Conservation (phyloP, 2,888 invertebrate species). For the Orthosia gothica region DNA sequence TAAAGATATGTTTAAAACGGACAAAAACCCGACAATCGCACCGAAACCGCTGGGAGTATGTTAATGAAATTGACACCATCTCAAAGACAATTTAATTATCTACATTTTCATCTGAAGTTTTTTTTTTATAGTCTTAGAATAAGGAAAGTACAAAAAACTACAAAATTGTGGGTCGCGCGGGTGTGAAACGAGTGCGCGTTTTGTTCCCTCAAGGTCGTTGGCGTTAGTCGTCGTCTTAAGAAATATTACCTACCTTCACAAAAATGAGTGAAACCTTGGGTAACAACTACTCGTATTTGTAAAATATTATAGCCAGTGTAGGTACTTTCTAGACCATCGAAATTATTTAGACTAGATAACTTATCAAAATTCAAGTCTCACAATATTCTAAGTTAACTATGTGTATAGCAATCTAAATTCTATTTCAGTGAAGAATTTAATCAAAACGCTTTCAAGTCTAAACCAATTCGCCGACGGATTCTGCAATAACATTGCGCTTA, state of each 20-base stretch:
- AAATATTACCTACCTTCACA: neutral
- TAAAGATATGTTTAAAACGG: too few species aligned
- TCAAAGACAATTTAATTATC: too few species aligned
- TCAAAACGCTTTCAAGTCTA: conserved; percentile 23
- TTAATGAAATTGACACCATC: too few species aligned
- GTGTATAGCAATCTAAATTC: conserved; percentile 32
- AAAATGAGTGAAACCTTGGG: neutral
- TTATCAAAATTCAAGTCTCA: conserved; percentile 33
- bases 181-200: too few species aligned
- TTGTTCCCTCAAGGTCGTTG: too few species aligned
- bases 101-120: too few species aligned
- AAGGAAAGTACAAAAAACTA: too few species aligned
- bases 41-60: too few species aligned
- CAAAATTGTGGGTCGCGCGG: too few species aligned
- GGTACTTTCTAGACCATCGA: neutral
- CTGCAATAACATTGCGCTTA: conserved; percentile 1
- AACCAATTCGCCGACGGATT: conserved; percentile 3
- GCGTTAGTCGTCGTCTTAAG: too few species aligned
- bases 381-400: conserved; percentile 25
- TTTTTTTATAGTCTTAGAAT: too few species aligned
- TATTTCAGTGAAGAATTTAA: conserved; percentile 47
- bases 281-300: neutral
- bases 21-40: too few species aligned
- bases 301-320: neutral
- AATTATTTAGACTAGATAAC: conserved; percentile 7